Evolutionary conservation across 2,888 invertebrate genomes (phyloP), one percentile per base, ranked within the genome.

Genomic region (Dolomedes plantarius): DNA sequence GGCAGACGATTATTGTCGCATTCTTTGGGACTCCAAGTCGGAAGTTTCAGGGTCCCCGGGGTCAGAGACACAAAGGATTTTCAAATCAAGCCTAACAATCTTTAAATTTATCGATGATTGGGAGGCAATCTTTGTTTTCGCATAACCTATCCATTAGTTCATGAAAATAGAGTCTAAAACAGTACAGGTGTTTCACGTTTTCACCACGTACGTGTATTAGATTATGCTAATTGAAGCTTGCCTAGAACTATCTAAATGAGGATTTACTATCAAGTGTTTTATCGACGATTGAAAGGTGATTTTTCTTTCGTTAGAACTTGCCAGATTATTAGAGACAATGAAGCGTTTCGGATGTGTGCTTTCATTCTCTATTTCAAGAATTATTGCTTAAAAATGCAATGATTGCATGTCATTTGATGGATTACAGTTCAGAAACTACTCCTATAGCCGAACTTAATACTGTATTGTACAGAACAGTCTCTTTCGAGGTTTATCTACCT

Each of bases 81-180:
- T 64, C 72, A 79, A 79, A 79, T 78, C 71, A 69, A 50, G 41
- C 46, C 71, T 71, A 36, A 69, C 23, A 78, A 67, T 78, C 71
- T 78, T 78, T 71, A 64, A 36, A 72, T 79, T 79, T 79, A 79
- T 79, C 68, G 72, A 50, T 56, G 68, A 67, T 23, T 36, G 69
- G 16, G 6, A 50, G 1, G n/a, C 16, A 65, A 65, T 23, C 23
- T 56, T 19, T 23, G 3, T 6, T 56, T 23, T 56, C 2, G 56
- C 16, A 11, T 19, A 23, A n/a, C 2, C 23, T 56, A 23, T 6
- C 23, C 19, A 56, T 56, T 56, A 23, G 19, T 56, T n/a, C 6
- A 23, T 6, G 3, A 6, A n/a, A n/a, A 56, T 23, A 56, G 23
- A 56, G 56, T 23, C 23, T 19, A 23, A 23, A 56, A 56, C 3